Evolutionary conservation across 2,797 vertebrate species (phyloP).

Genomic region (Garrulus glandarius): DNA sequence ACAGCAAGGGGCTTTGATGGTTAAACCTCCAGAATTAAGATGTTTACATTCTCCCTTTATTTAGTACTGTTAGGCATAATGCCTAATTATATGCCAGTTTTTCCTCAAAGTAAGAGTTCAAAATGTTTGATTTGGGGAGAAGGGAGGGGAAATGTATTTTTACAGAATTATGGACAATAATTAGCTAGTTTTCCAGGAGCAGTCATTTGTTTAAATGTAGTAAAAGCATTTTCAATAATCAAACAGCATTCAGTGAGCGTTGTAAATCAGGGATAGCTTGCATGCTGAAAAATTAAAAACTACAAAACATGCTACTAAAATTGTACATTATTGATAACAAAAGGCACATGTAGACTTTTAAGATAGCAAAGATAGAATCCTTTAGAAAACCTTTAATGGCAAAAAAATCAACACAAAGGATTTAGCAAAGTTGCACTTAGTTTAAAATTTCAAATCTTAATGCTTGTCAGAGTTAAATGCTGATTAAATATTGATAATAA

Average conservation of each 20-base stretch:
- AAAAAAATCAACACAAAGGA: slow-evolving; percentile 38
- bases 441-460: slow-evolving; percentile 48
- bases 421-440: slow-evolving; percentile 45
- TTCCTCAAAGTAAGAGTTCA: slow-evolving; percentile 57
- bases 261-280: slow-evolving; percentile 56
- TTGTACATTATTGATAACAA: slow-evolving; percentile 60
- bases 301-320: slow-evolving; percentile 41
- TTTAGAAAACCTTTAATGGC: background rate
- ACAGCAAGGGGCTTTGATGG: background rate
- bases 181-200: slow-evolving; percentile 49
- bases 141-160: slow-evolving; percentile 32
- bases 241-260: slow-evolving; percentile 51
- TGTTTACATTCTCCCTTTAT: slow-evolving; percentile 68
- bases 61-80: slow-evolving; percentile 65
- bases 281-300: slow-evolving; percentile 32
- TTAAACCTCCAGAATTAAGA: slow-evolving; percentile 63
- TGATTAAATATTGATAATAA: slow-evolving; percentile 55
- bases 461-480: slow-evolving; percentile 43
- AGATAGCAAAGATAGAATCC: slow-evolving; percentile 36
- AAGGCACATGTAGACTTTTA: slow-evolving; percentile 20
- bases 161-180: slow-evolving; percentile 55
- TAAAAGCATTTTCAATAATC: slow-evolving; percentile 58
- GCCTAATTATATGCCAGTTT: slow-evolving; percentile 64
- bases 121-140: slow-evolving; percentile 58
- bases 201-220: slow-evolving; percentile 59